Evolutionary conservation across 2,797 vertebrate genomes (phyloP).

Genomic region (Simalia tracyae): DNA sequence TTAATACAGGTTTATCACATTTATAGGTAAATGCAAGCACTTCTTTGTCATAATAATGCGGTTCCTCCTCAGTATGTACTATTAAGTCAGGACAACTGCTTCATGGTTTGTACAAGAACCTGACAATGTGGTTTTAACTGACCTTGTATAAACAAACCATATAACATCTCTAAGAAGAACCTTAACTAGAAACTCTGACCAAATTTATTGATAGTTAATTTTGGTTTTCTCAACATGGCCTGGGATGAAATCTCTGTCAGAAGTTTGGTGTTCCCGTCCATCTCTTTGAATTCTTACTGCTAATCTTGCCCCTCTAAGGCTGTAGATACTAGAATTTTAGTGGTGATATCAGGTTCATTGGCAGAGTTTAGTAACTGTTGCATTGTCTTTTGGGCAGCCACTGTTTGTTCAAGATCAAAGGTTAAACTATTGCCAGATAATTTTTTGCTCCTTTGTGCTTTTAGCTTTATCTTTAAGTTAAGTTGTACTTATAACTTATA

Average conservation of each 20-base stretch:
- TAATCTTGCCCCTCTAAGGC: background rate
- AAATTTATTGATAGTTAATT: background rate
- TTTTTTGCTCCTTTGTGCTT: constrained; percentile 25
- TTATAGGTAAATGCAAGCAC: too few species aligned
- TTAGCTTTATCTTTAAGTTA: constrained; percentile 28
- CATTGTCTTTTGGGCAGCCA: constrained; percentile 19
- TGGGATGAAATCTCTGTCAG: background rate
- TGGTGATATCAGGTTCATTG: constrained; percentile 46
- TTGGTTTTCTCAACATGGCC: background rate
- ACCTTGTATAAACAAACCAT: background rate
- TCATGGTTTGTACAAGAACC: background rate
- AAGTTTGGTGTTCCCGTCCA: constrained; percentile 26
- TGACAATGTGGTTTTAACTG: constrained; percentile 5
- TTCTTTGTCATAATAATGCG: background rate
- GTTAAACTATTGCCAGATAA: constrained; percentile 25
- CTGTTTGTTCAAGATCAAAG: constrained; percentile 8
- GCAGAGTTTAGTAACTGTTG: background rate
- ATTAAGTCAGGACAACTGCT: background rate
- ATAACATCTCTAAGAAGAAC: background rate
- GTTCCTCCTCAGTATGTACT: background rate
- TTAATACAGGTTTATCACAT: background rate
- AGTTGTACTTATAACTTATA: accelerated
- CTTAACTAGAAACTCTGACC: background rate
- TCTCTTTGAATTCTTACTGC: constrained; percentile 27
- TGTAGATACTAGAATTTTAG: constrained; percentile 12